phyloP scores from a whole-genome alignment of 1,140 invertebrate genomes.

The Schlechtendalia chinensis region DNA sequence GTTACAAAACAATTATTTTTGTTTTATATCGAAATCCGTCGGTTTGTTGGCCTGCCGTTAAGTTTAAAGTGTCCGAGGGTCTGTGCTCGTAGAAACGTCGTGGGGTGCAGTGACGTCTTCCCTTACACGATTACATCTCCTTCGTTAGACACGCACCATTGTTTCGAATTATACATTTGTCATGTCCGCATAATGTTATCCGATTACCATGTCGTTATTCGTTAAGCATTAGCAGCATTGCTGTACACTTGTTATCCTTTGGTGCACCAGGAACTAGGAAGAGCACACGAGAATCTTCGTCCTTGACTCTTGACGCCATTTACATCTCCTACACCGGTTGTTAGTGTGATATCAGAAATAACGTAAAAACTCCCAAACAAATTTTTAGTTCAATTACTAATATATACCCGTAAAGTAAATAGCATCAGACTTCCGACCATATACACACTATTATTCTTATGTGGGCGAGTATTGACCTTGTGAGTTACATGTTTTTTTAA shows the following conservation, averaged over 20 bases:
- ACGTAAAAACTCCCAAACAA: constrained; percentile 20
- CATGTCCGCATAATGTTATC: too few species aligned
- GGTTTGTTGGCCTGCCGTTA: too few species aligned
- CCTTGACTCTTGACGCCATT: constrained; percentile 12
- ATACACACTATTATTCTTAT: not conserved
- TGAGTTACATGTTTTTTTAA: not conserved
- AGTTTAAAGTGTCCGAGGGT: too few species aligned
- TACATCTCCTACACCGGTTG: not conserved
- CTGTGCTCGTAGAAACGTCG: too few species aligned
- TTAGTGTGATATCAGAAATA: constrained; percentile 2
- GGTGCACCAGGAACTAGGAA: not conserved
- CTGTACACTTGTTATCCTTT: too few species aligned
- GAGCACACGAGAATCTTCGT: not conserved
- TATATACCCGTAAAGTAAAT: not conserved
- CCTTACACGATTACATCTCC: too few species aligned
- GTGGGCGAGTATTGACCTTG: constrained; percentile 28
- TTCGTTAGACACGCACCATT: not conserved
- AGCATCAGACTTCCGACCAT: not conserved
- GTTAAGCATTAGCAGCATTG: not conserved
- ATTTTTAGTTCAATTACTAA: constrained; percentile 16
- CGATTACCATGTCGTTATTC: too few species aligned
- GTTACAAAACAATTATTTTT: too few species aligned
- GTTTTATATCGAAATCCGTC: too few species aligned
- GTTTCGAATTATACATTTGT: not conserved
- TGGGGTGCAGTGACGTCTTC: too few species aligned